Base-by-base conservation (phyloP, 2,888 invertebrate species). In the Eulithis prunata region DNA sequence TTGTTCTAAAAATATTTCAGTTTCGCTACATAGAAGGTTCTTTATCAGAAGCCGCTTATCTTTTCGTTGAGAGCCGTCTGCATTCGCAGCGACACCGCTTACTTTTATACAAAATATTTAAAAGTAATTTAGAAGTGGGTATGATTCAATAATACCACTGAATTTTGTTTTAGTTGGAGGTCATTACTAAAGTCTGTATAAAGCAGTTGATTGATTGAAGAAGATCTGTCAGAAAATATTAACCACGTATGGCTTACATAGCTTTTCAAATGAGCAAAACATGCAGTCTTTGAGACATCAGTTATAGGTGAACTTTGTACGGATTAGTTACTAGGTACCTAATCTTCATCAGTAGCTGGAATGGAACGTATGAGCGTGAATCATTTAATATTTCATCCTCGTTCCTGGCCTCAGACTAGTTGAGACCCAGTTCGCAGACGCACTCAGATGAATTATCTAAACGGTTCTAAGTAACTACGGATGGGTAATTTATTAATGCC, bases 371-470 rank as follows among this genome's bases (percentile, higher is more conserved):
- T 36, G 54, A 45, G 60, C 56, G 55, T 56, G 64, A 58, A 49
- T 49, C 49, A 62, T 62, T 55, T 58, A 66, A 58, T 66, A 66
- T 66, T 62, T 62, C 61, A 49, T 47, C 41, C 14, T 58, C 57
- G 62, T 54, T 38, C 38, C 6, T 58, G 28, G 58, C 62, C 43
- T 57, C 54, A 38, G 51, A 46, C 43, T 51, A 57, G 53, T 61
- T 57, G 36, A 62, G 57, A 62, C 43, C 54, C 45, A 28, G 55
- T 46, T 58, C 53, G 28, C 41, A 57, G 62, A 57, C 61, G 57
- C 60, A 66, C 49, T 61, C 57, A 13, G 45, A 51, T 66, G 57
- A 62, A 62, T 66, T 63, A 67, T 67, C 62, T 59, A 63, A 59
- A 57, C 56, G 56, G 59, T 43, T 59, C 51, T 55, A 47, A 62